Evolutionary conservation across 2,797 vertebrate species (phyloP).

Genomic region (Alosa sapidissima): DNA sequence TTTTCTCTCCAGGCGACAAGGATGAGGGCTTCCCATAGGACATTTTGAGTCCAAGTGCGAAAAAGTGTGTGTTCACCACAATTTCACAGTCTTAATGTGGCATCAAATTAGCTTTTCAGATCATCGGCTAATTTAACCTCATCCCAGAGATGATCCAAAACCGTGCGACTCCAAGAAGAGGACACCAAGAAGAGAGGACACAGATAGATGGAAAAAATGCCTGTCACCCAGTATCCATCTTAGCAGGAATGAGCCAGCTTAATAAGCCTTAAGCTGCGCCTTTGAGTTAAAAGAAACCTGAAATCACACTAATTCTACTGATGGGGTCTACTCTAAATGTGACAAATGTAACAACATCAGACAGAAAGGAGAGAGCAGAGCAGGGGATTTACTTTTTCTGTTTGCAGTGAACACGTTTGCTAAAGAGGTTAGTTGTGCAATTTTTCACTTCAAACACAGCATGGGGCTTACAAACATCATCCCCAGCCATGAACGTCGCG

Average conservation of each 20-base stretch:
- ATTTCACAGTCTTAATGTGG: constrained; percentile 70
- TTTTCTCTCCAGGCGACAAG: neutral
- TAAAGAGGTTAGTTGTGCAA: neutral
- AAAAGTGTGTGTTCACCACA: constrained; percentile 45
- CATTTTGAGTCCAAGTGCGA: constrained; percentile 14
- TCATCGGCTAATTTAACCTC: constrained; percentile 71
- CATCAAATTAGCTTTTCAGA: constrained; percentile 74
- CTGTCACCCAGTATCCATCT: constrained; percentile 54
- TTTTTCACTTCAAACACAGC: neutral
- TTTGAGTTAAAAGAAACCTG: constrained; percentile 72
- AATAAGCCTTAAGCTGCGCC: constrained; percentile 71
- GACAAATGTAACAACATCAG: constrained; percentile 69
- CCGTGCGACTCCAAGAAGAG: constrained; percentile 43
- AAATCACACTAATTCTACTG: constrained; percentile 72
- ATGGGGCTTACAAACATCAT: neutral
- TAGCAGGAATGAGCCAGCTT: constrained; percentile 59
- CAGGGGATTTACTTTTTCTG: neutral
- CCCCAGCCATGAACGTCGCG: constrained; percentile 6
- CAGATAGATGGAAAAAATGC: constrained; percentile 60
- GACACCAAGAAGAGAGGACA: neutral
- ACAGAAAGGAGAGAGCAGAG: constrained; percentile 25
- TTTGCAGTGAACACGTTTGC: neutral
- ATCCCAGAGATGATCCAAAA: constrained; percentile 62
- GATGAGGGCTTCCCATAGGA: constrained; percentile 5
- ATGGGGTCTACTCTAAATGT: constrained; percentile 72